Conservation (phyloP, 2,113 vertebrate species). For the Fulica atra region DNA sequence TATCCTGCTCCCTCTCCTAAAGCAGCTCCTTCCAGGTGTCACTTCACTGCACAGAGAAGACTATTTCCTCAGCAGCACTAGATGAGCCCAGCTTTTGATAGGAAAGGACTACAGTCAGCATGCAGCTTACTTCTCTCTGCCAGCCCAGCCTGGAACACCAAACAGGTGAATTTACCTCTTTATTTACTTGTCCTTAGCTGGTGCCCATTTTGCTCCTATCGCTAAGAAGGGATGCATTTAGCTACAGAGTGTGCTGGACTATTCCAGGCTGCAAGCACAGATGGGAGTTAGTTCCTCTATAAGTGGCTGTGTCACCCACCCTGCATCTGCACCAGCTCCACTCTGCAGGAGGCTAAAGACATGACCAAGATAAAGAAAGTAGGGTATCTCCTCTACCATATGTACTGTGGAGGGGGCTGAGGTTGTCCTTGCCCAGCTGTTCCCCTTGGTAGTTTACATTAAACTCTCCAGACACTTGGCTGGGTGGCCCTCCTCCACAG, state of each 20-base stretch:
- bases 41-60: not conserved
- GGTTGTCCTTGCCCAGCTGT: not conserved
- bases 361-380: not conserved
- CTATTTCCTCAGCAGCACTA: not conserved
- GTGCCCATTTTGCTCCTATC: not conserved
- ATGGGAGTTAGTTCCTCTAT: not conserved
- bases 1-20: not conserved
- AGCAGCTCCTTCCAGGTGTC: not conserved
- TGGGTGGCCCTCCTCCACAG: not conserved
- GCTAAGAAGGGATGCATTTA: not conserved
- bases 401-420: not conserved
- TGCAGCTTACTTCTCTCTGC: not conserved
- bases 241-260: not conserved
- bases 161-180: not conserved
- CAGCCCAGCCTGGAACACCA: not conserved
- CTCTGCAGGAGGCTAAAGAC: not conserved
- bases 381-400: not conserved
- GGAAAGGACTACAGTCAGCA: not conserved
- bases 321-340: not conserved
- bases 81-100: not conserved
- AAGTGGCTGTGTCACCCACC: not conserved
- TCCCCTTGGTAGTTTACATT: not conserved
- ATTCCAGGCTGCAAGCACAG: not conserved
- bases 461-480: not conserved
- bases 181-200: not conserved